phyloP scores from a whole-genome alignment of 2,113 vertebrate species.

The Stercorarius parasiticus region DNA sequence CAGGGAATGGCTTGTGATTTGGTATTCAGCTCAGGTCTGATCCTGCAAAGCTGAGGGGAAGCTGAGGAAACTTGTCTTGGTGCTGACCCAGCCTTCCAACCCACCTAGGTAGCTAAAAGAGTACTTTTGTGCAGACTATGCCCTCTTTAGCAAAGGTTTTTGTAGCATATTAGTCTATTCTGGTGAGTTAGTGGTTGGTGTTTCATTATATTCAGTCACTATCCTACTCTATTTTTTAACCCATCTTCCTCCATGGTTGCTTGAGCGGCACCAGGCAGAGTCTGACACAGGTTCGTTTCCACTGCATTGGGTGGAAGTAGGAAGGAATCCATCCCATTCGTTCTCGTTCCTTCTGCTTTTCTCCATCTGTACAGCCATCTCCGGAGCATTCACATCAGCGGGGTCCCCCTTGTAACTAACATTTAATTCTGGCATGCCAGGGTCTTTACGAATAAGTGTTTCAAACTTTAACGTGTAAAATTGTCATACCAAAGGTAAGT shows the following conservation, averaged over 20 bases:
- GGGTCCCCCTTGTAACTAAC: slow-evolving; percentile 64
- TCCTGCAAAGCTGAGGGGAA: neutral
- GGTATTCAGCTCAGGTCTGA: neutral
- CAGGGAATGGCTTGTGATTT: neutral
- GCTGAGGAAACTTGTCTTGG: neutral
- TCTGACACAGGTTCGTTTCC: slow-evolving; percentile 73
- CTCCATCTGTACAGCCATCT: neutral
- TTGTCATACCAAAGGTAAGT: neutral
- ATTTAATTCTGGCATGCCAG: slow-evolving; percentile 62
- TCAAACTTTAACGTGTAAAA: slow-evolving; percentile 78
- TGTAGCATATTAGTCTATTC: neutral
- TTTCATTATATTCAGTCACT: slow-evolving; percentile 70
- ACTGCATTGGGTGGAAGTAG: slow-evolving; percentile 56
- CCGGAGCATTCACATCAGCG: neutral
- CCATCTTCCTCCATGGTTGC: slow-evolving; percentile 73
- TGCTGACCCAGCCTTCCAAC: neutral
- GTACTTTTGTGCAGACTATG: neutral
- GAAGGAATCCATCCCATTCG: neutral
- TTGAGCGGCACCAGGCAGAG: slow-evolving; percentile 68
- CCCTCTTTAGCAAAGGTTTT: neutral
- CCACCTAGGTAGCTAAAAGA: neutral
- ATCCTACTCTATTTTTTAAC: slow-evolving; percentile 76
- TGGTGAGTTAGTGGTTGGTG: neutral
- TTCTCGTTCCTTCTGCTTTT: neutral
- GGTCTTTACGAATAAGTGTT: slow-evolving; percentile 80